These are phyloP conservation scores for Pristionchus entomophagus DNA, from an alignment of 2,888 invertebrate species.

Conservation along the genomic window DNA sequence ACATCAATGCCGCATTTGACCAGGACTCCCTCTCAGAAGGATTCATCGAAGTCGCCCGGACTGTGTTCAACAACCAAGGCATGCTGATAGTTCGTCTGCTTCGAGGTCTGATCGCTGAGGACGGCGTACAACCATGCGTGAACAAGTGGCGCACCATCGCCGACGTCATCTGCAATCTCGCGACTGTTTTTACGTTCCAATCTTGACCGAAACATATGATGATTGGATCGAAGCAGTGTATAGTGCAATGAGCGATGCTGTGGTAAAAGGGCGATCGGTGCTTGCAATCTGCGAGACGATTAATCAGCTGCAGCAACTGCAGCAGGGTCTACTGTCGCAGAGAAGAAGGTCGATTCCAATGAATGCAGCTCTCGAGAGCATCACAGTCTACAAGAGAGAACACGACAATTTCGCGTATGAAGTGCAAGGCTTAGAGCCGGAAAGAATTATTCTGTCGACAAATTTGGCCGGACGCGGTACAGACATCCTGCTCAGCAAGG, in stretches of 20 bases:
- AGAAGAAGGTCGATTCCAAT: no score
- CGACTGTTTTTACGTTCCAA: background rate
- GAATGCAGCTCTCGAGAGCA: background rate
- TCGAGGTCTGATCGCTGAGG: background rate
- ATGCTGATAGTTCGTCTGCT: background rate
- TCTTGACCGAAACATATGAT: background rate
- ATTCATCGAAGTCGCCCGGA: background rate
- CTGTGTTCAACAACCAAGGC: background rate
- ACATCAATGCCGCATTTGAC: background rate
- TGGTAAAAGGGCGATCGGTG: conserved; percentile 65
- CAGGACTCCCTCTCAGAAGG: background rate
- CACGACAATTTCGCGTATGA: background rate
- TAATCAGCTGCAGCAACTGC: conserved; percentile 59
- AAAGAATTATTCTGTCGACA: conserved; percentile 73
- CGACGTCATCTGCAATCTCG: background rate
- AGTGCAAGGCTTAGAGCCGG: background rate
- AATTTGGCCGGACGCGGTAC: conserved; percentile 77
- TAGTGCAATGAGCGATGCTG: conserved; percentile 26
- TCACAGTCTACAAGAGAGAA: background rate
- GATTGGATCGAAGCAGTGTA: background rate
- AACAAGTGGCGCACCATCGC: background rate
- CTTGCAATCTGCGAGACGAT: conserved; percentile 72
- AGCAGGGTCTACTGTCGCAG: no score
- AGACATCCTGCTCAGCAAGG: conserved; percentile 73
- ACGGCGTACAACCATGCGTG: background rate